A percentile compares a stretch with the other conserved stretches of the same genome.
phyloP scores from a whole-genome alignment of 2,113 vertebrate species.

The Paedocypris sp. region DNA sequence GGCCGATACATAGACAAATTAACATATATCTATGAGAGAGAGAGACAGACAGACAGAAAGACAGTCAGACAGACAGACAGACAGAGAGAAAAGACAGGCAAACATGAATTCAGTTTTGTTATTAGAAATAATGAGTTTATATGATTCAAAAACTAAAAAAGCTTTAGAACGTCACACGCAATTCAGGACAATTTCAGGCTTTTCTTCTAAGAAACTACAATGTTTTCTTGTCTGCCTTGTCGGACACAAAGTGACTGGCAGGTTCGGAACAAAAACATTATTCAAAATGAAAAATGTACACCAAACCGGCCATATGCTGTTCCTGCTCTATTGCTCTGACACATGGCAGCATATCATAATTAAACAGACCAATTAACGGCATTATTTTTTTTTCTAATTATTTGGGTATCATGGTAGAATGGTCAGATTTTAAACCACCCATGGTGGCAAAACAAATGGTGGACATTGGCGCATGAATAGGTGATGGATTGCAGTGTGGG shows the following conservation, averaged over 20 bases:
- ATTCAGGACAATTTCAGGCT: not conserved
- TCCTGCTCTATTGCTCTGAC: slow-evolving; percentile 16
- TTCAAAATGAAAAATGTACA: slow-evolving; percentile 4
- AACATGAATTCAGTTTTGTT: too few relatives aligned
- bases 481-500: slow-evolving; percentile 41
- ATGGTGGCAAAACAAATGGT: slow-evolving; percentile 58
- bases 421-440: slow-evolving; percentile 58
- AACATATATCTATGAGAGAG: too few relatives aligned
- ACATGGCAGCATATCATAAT: slow-evolving; percentile 17
- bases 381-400: slow-evolving; percentile 24
- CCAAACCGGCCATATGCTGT: slow-evolving; percentile 10
- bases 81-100: too few relatives aligned
- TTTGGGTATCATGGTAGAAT: slow-evolving; percentile 29
- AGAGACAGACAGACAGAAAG: too few relatives aligned
- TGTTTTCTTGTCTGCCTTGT: not conserved
- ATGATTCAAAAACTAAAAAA: too few relatives aligned
- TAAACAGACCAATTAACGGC: slow-evolving; percentile 32
- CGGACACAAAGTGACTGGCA: slow-evolving; percentile 21
- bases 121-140: too few relatives aligned
- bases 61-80: too few relatives aligned
- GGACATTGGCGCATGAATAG: slow-evolving; percentile 16
- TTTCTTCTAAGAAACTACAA: not conserved
- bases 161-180: too few relatives aligned
- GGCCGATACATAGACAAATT: too few relatives aligned
- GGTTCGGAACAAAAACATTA: slow-evolving; percentile 11